phyloP scores from a whole-genome alignment of 2,113 vertebrate species.

The Buteo buteo region DNA sequence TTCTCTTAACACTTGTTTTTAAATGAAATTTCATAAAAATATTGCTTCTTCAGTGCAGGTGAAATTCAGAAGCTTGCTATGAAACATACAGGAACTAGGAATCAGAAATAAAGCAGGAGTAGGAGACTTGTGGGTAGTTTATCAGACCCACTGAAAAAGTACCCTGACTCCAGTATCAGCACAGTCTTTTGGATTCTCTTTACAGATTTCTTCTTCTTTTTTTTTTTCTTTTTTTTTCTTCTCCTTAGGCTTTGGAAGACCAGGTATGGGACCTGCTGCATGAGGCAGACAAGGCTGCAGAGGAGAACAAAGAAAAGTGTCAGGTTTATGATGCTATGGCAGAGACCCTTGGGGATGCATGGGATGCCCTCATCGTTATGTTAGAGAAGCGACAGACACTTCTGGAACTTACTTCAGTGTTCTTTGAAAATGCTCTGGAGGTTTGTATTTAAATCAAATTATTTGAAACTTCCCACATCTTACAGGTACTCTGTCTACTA shows the following conservation, averaged over 20 bases:
- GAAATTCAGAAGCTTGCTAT: neutral
- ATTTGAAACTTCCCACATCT: neutral
- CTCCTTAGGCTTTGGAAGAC: conserved; percentile 80
- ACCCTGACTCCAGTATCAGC: neutral
- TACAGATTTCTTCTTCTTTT: neutral
- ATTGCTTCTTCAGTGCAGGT: neutral
- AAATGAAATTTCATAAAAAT: neutral
- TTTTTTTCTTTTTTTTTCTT: too few species aligned
- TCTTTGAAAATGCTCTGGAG: conserved; percentile 83
- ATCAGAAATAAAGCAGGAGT: neutral
- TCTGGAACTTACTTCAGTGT: conserved; percentile 77
- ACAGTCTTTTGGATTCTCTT: neutral
- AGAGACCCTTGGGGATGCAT: conserved; percentile 81
- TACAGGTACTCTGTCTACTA: neutral
- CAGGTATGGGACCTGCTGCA: conserved; percentile 77
- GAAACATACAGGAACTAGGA: neutral
- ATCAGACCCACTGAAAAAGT: neutral
- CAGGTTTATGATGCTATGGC: conserved; percentile 84
- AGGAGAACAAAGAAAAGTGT: conserved; percentile 71
- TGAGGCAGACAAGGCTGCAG: conserved; percentile 81
- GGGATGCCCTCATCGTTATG: conserved; percentile 79
- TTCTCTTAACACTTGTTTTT: neutral
- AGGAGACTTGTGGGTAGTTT: neutral
- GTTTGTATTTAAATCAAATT: conserved; percentile 66
- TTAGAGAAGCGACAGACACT: conserved; percentile 81